Percentiles rank a stretch among this genome's conserved stretches.
Conservation (phyloP, 2,797 vertebrate species). For the Aotus griseimembra region DNA sequence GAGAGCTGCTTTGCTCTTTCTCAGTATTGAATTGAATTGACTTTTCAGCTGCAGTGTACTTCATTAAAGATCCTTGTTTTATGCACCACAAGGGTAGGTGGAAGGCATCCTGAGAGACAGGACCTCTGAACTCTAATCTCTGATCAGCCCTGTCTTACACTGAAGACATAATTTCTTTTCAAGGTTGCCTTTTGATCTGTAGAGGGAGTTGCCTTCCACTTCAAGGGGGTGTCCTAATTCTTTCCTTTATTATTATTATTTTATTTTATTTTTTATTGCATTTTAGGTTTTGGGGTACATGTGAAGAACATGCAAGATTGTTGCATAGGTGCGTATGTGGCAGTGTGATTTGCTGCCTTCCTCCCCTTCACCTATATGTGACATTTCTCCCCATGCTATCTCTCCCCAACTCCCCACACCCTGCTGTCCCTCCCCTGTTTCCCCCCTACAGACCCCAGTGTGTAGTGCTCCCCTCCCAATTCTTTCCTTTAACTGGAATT, state of each 20-base stretch:
- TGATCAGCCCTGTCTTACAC: constrained; percentile 34
- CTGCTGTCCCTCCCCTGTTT: too few relatives aligned
- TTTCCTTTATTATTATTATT: background rate
- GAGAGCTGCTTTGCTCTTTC: background rate
- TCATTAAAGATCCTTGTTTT: constrained; percentile 26
- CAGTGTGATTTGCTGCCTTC: too few relatives aligned
- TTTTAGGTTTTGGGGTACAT: too few relatives aligned
- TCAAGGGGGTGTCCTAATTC: constrained; percentile 4
- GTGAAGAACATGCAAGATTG: too few relatives aligned
- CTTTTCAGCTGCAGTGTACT: background rate
- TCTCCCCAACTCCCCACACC: too few relatives aligned
- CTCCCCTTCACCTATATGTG: too few relatives aligned
- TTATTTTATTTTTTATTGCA: too few relatives aligned
- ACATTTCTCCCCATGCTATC: too few relatives aligned
- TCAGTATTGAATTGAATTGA: background rate
- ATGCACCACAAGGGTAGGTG: background rate
- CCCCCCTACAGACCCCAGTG: too few relatives aligned
- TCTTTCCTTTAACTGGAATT: constrained; percentile 46
- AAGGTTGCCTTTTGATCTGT: constrained; percentile 54
- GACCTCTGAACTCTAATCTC: background rate
- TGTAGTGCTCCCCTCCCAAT: background rate
- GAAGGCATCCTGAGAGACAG: background rate
- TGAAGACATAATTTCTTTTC: constrained; percentile 44
- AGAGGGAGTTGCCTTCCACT: background rate
- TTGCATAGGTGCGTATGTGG: too few relatives aligned